Evolutionary conservation across 2,113 vertebrate species (phyloP).

Genomic region (Thomomys bottae): DNA sequence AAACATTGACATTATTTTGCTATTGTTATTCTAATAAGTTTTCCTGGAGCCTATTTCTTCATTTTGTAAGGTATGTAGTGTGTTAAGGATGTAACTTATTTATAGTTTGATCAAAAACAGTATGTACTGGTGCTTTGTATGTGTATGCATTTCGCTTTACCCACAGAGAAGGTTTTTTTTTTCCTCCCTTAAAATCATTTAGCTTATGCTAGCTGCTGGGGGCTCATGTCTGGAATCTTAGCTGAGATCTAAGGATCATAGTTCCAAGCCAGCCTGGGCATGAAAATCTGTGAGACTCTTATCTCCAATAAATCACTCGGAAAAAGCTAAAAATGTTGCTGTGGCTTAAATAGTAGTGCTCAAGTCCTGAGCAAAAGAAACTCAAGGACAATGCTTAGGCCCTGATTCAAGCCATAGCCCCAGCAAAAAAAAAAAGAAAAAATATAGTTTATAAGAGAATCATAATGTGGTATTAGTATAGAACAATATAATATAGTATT

Average conservation of each 20-base stretch:
- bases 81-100: constrained; percentile 7
- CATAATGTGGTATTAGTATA: background rate
- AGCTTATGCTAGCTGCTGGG: background rate
- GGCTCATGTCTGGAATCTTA: too few relatives aligned
- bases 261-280: too few relatives aligned
- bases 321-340: too few relatives aligned
- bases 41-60: background rate
- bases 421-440: too few relatives aligned
- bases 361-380: too few relatives aligned
- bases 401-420: too few relatives aligned
- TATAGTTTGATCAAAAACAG: background rate
- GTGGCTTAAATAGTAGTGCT: too few relatives aligned
- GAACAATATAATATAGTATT: background rate
- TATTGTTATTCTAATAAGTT: background rate
- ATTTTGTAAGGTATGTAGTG: constrained; percentile 14
- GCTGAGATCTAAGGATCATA: too few relatives aligned
- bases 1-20: constrained; percentile 33
- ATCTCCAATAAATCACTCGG: too few relatives aligned
- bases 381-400: too few relatives aligned
- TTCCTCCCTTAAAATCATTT: background rate
- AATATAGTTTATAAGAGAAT: background rate
- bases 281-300: too few relatives aligned
- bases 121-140: background rate
- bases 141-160: background rate
- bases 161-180: background rate